Evolutionary conservation across 2,888 invertebrate genomes (phyloP).

Genomic region (Amphimallon solstitiale): DNA sequence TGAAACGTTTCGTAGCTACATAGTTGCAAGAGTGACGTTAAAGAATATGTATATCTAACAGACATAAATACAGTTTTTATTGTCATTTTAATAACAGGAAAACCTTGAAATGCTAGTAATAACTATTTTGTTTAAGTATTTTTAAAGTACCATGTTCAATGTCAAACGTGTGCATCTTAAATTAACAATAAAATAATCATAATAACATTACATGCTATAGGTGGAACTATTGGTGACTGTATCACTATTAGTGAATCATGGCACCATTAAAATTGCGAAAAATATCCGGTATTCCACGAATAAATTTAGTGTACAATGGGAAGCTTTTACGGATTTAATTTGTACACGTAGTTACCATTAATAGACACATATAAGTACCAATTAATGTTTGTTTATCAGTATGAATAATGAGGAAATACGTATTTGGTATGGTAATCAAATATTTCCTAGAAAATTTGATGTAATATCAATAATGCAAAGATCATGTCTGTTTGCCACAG

Average conservation of each 20-base stretch:
- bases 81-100: too few species aligned
- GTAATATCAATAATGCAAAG: background rate
- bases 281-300: conserved; percentile 7
- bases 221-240: background rate
- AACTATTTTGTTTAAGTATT: too few species aligned
- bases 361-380: background rate
- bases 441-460: conserved; percentile 3
- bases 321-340: background rate
- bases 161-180: too few species aligned
- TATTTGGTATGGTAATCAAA: background rate
- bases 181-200: too few species aligned
- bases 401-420: conserved; percentile 1
- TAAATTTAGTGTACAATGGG: too few species aligned
- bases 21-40: too few species aligned
- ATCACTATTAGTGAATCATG: background rate
- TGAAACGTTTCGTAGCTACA: too few species aligned
- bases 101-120: too few species aligned
- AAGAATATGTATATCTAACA: too few species aligned
- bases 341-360: background rate
- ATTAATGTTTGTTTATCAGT: background rate
- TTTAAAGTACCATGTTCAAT: too few species aligned
- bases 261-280: background rate
- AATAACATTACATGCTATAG: background rate
- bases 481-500: background rate
- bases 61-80: background rate